phyloP scores from a whole-genome alignment of 2,113 vertebrate species.

The Aldabrachelys gigantea region DNA sequence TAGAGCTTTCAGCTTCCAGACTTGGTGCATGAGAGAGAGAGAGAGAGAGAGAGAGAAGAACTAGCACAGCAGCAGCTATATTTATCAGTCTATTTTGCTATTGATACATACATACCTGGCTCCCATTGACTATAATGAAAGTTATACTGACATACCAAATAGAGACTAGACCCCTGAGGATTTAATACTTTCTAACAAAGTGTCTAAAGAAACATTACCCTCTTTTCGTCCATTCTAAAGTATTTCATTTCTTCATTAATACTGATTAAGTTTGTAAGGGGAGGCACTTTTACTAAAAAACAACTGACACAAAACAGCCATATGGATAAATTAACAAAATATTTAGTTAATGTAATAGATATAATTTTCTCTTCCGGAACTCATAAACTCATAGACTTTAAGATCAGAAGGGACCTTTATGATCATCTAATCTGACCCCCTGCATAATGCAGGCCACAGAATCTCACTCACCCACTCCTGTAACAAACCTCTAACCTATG shows the following conservation, averaged over 20 bases:
- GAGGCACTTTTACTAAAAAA: constrained; percentile 35
- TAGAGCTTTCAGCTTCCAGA: constrained; percentile 7
- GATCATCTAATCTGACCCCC: too few relatives aligned
- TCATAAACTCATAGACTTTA: background rate
- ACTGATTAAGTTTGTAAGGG: constrained; percentile 55
- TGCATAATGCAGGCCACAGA: too few relatives aligned
- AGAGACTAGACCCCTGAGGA: constrained; percentile 46
- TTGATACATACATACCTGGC: constrained; percentile 48
- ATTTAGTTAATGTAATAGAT: constrained; percentile 58
- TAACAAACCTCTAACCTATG: too few relatives aligned
- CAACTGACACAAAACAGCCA: constrained; percentile 46
- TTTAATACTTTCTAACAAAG: constrained; percentile 8
- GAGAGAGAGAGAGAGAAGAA: background rate
- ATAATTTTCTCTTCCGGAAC: constrained; percentile 56
- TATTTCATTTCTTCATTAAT: constrained; percentile 63
- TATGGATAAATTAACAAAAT: constrained; percentile 55
- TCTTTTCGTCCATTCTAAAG: constrained; percentile 31
- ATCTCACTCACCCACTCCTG: too few relatives aligned
- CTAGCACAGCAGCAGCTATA: constrained; percentile 33
- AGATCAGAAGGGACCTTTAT: too few relatives aligned
- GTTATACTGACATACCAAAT: constrained; percentile 41
- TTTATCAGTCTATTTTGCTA: constrained; percentile 58
- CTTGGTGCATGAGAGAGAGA: background rate
- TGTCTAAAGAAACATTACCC: constrained; percentile 27
- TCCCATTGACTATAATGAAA: constrained; percentile 35